Conservation (phyloP, 1,140 invertebrate species). For the Colletes latitarsis region DNA sequence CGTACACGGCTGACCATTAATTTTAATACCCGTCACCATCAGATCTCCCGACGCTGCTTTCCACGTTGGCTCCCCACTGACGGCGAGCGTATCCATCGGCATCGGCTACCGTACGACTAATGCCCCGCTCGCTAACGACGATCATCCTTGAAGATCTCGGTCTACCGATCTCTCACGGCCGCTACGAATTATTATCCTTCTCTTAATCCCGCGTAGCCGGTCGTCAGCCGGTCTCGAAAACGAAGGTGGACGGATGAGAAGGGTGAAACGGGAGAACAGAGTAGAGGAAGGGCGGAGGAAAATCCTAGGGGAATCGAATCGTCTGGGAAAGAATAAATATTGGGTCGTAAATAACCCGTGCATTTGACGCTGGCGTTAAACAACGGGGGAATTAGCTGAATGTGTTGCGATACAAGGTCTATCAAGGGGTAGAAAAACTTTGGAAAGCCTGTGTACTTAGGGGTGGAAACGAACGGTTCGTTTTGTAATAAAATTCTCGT, state of each 20-base stretch:
- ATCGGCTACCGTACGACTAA: constrained; percentile 76
- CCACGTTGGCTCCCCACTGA: constrained; percentile 53
- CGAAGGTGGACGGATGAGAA: background rate
- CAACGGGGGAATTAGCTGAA: no score
- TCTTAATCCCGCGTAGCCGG: constrained; percentile 50
- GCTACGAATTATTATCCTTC: constrained; percentile 66
- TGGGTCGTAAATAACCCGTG: no score
- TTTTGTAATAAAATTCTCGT: no score
- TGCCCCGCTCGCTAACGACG: constrained; percentile 66
- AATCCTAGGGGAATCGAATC: background rate
- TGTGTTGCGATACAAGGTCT: no score
- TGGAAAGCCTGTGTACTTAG: no score
- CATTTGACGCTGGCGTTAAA: no score
- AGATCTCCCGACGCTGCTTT: constrained; percentile 66
- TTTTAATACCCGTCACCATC: constrained; percentile 78
- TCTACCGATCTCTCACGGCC: constrained; percentile 61
- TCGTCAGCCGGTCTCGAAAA: background rate
- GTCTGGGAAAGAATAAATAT: background rate
- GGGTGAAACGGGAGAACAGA: background rate
- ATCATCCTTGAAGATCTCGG: constrained; percentile 69
- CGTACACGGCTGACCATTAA: constrained; percentile 77
- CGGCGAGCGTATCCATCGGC: constrained; percentile 65
- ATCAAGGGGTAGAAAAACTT: no score
- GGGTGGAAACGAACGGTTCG: no score
- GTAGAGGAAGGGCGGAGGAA: background rate